Conservation (phyloP, 2,113 vertebrate species). For the Salvator merianae region DNA sequence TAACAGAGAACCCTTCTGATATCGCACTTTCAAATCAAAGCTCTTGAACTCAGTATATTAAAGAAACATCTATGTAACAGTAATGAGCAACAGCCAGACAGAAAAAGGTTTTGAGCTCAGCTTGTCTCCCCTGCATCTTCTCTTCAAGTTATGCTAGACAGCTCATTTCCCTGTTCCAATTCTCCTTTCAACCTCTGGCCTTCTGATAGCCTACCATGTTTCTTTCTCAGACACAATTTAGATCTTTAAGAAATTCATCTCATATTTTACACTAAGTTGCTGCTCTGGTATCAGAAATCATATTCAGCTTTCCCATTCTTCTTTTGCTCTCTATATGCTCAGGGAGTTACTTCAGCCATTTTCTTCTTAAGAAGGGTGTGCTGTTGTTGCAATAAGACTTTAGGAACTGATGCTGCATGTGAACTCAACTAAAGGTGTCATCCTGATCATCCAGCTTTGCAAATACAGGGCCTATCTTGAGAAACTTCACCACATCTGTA, state of each 20-base stretch:
- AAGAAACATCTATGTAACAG: not conserved
- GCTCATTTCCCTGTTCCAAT: constrained; percentile 1
- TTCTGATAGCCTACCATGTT: not conserved
- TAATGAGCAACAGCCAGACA: constrained; percentile 8
- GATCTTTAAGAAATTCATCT: not conserved
- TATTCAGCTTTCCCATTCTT: not conserved
- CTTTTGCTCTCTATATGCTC: not conserved
- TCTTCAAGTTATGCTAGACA: not conserved
- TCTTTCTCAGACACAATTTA: not conserved
- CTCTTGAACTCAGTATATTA: not conserved
- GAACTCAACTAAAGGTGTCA: not conserved
- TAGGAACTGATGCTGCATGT: not conserved
- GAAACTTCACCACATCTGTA: constrained; percentile 11
- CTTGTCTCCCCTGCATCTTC: not conserved
- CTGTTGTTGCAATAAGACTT: not conserved
- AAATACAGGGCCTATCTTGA: constrained; percentile 1
- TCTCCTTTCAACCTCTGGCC: not conserved
- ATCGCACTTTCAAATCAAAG: not conserved
- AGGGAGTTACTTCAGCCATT: not conserved
- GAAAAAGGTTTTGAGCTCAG: not conserved
- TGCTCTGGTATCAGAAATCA: not conserved
- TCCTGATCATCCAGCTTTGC: constrained; percentile 4
- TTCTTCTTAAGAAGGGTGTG: not conserved
- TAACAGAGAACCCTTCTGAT: not conserved
- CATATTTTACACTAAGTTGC: not conserved